phyloP scores from a whole-genome alignment of 2,888 invertebrate genomes.

The Beris morrisii region DNA sequence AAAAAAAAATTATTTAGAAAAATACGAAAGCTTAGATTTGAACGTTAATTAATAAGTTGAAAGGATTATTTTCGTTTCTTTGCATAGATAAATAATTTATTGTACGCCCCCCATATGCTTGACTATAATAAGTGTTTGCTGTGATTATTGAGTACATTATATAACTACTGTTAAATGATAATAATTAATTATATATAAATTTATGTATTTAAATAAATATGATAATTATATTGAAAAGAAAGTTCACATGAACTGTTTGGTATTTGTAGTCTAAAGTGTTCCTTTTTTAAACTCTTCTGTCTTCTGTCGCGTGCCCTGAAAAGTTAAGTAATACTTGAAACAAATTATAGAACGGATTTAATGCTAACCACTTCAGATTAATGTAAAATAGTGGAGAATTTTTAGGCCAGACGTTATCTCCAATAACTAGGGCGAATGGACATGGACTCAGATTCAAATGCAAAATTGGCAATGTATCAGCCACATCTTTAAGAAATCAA shows the following conservation, averaged over 20 bases:
- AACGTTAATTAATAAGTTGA: constrained; percentile 9
- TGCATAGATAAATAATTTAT: constrained; percentile 7
- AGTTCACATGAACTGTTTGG: not conserved
- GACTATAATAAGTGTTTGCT: constrained; percentile 41
- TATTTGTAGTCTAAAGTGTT: not conserved
- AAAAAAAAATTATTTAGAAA: constrained; percentile 14
- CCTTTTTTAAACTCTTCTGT: not conserved
- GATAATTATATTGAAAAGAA: not conserved
- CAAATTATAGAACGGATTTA: no score
- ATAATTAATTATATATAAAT: constrained; percentile 35
- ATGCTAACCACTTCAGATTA: no score
- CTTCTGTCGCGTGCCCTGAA: no score
- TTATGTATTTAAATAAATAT: constrained; percentile 28
- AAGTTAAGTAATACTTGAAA: no score
- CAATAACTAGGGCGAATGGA: no score
- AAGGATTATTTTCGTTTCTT: constrained; percentile 1
- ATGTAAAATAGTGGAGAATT: no score
- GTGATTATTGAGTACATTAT: constrained; percentile 38
- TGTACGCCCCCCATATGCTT: constrained; percentile 35
- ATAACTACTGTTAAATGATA: constrained; percentile 36
- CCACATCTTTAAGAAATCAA: no score
- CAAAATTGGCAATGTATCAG: no score
- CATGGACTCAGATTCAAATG: no score
- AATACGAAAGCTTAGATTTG: constrained; percentile 24
- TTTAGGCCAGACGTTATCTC: no score